These are phyloP conservation scores for Semaprochilodus insignis DNA, from an alignment of 2,797 vertebrate species.

Conservation along the genomic window DNA sequence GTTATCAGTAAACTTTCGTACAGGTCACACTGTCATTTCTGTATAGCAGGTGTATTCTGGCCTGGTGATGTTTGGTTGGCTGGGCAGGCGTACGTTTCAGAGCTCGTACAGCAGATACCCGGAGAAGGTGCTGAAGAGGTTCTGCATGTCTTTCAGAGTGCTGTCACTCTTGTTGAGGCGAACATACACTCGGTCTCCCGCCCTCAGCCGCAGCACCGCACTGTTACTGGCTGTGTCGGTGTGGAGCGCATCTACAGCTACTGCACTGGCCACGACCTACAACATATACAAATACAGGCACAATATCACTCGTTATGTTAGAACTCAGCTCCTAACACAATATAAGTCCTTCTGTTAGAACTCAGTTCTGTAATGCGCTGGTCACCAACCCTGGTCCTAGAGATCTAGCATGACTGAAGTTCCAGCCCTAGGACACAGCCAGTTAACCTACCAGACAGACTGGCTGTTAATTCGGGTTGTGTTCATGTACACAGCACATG, in stretches of 20 bases:
- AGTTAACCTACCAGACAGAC: no score
- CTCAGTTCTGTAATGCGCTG: no score
- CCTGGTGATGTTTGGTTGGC: neutral
- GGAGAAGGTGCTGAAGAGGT: slow-evolving; percentile 56
- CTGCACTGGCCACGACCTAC: slow-evolving; percentile 57
- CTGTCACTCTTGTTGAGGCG: slow-evolving; percentile 47
- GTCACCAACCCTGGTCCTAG: no score
- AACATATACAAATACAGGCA: slow-evolving; percentile 23
- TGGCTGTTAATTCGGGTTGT: no score
- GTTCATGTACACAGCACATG: no score
- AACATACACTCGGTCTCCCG: slow-evolving; percentile 48
- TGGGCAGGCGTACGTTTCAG: slow-evolving; percentile 5
- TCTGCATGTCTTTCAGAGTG: slow-evolving; percentile 34
- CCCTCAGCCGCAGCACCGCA: slow-evolving; percentile 45
- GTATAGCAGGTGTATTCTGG: neutral
- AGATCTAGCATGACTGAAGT: no score
- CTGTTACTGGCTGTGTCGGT: slow-evolving; percentile 56
- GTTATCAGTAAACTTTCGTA: neutral
- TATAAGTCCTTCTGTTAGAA: no score
- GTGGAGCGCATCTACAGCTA: slow-evolving; percentile 57
- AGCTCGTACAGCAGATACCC: slow-evolving; percentile 55
- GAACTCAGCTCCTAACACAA: neutral
- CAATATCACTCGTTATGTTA: neutral
- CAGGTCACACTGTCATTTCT: neutral
- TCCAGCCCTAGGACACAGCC: no score